phyloP scores from a whole-genome alignment of 2,113 vertebrate species.

The Colistium nudipinnis region DNA sequence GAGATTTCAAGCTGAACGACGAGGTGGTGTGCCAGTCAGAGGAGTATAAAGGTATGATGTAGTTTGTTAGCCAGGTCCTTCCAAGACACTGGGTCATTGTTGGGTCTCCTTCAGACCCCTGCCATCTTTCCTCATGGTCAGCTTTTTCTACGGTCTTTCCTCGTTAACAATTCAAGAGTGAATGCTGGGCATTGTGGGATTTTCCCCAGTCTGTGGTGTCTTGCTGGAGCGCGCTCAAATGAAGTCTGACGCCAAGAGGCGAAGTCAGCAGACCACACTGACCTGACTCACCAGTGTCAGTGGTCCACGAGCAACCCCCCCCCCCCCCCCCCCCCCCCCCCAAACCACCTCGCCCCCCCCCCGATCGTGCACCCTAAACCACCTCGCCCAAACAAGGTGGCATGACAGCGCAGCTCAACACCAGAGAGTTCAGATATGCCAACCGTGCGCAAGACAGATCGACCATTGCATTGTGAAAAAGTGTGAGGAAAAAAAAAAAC shows the following conservation, averaged over 20 bases:
- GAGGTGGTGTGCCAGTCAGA: constrained; percentile 13
- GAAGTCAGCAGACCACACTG: constrained; percentile 76
- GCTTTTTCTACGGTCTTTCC: constrained; percentile 53
- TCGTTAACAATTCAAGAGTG: constrained; percentile 66
- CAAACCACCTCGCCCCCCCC: constrained; percentile 20
- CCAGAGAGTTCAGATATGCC: background rate
- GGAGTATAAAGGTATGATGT: constrained; percentile 37
- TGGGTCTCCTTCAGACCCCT: constrained; percentile 40
- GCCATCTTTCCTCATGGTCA: constrained; percentile 52
- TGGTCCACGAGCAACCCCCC: constrained; percentile 16
- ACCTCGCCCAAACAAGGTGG: constrained; percentile 32
- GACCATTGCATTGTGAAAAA: constrained; percentile 15
- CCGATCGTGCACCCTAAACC: constrained; percentile 26
- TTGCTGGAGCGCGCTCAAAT: constrained; percentile 65
- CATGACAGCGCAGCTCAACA: constrained; percentile 40
- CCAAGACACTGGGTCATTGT: constrained; percentile 64
- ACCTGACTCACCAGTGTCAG: constrained; percentile 69
- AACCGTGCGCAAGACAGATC: constrained; percentile 18
- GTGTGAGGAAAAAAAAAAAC: constrained; percentile 59
- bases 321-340: background rate
- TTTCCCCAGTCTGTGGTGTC: constrained; percentile 69
- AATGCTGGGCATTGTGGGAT: constrained; percentile 77
- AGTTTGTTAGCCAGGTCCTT: constrained; percentile 26
- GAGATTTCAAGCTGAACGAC: constrained; percentile 7
- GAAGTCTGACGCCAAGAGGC: constrained; percentile 71